Evolutionary conservation across 2,797 vertebrate genomes (phyloP).

Genomic region (Danio choprae): DNA sequence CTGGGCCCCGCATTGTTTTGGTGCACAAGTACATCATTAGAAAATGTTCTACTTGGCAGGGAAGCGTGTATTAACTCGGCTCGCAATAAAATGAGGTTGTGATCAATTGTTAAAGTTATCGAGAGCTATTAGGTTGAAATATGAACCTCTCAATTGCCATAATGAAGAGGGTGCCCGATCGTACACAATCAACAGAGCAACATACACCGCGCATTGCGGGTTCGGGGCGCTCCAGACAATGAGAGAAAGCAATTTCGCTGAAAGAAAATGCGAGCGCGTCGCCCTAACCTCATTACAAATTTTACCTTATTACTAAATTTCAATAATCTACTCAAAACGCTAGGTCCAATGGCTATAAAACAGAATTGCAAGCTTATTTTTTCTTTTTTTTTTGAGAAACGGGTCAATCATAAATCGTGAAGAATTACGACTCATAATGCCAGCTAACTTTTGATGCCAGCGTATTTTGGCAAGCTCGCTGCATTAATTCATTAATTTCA

Average conservation of each 20-base stretch:
- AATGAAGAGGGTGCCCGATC: slow-evolving; percentile 85
- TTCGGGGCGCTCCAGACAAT: slow-evolving; percentile 69
- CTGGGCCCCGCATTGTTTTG: slow-evolving; percentile 84
- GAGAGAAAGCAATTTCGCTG: slow-evolving; percentile 78
- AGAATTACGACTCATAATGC: slow-evolving; percentile 11
- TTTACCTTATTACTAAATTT: slow-evolving; percentile 68
- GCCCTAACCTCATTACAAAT: slow-evolving; percentile 65
- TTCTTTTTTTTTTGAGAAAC: slow-evolving; percentile 9
- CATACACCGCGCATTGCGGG: slow-evolving; percentile 76
- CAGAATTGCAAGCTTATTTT: slow-evolving; percentile 8
- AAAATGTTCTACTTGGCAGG: slow-evolving; percentile 86
- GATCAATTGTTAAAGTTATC: slow-evolving; percentile 92
- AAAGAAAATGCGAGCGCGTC: slow-evolving; percentile 70
- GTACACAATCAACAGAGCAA: slow-evolving; percentile 79
- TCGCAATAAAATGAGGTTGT: slow-evolving; percentile 88
- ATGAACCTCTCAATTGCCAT: slow-evolving; percentile 88
- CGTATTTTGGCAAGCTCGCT: slow-evolving; percentile 26
- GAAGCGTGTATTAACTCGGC: slow-evolving; percentile 85
- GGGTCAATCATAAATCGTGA: slow-evolving; percentile 9
- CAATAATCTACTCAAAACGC: slow-evolving; percentile 40
- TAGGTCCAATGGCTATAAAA: slow-evolving; percentile 37
- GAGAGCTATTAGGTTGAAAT: slow-evolving; percentile 88
- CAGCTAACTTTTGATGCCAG: slow-evolving; percentile 28
- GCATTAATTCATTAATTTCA: slow-evolving; percentile 4
- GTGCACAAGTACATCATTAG: slow-evolving; percentile 88